These are phyloP conservation scores for Steinernema hermaphroditum DNA, from an alignment of 2,888 invertebrate species.

Conservation along the genomic window DNA sequence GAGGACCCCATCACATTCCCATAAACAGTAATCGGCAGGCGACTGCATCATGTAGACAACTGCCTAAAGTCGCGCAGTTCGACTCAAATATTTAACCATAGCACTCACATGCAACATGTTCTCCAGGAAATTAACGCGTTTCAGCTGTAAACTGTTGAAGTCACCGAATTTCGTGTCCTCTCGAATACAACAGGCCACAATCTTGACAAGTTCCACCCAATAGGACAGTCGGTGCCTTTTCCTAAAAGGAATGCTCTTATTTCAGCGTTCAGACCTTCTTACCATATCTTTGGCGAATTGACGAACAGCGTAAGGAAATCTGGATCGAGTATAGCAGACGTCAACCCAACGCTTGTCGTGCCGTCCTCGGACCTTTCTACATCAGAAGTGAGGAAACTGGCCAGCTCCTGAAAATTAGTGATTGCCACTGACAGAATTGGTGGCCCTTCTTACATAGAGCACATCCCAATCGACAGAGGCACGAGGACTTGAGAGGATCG, in stretches of 20 bases:
- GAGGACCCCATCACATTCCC: neutral
- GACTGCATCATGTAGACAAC: slow-evolving; percentile 8
- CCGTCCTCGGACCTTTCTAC: neutral
- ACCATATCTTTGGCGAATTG: slow-evolving; percentile 39
- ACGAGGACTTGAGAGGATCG: slow-evolving; percentile 35
- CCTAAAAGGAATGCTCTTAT: too few species aligned
- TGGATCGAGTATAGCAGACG: slow-evolving; percentile 40
- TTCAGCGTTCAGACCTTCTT: too few species aligned
- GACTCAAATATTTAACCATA: neutral
- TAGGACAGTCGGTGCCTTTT: neutral
- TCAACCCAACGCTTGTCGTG: neutral
- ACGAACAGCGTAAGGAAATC: slow-evolving; percentile 36
- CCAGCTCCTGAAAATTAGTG: too few species aligned
- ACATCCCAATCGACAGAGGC: slow-evolving; percentile 22
- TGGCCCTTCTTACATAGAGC: neutral
- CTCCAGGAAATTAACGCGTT: slow-evolving; percentile 33
- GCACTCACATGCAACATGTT: slow-evolving; percentile 33
- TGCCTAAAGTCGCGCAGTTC: neutral
- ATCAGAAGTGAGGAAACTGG: neutral
- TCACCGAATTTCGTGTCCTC: slow-evolving; percentile 25
- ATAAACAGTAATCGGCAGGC: neutral
- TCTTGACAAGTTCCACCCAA: neutral
- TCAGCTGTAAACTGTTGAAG: slow-evolving; percentile 36
- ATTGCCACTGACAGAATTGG: too few species aligned
- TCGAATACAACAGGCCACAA: neutral